Percentiles rank a stretch among this genome's conserved stretches.
Conservation (phyloP, 2,113 vertebrate genomes). For the Coptodon rendalli region DNA sequence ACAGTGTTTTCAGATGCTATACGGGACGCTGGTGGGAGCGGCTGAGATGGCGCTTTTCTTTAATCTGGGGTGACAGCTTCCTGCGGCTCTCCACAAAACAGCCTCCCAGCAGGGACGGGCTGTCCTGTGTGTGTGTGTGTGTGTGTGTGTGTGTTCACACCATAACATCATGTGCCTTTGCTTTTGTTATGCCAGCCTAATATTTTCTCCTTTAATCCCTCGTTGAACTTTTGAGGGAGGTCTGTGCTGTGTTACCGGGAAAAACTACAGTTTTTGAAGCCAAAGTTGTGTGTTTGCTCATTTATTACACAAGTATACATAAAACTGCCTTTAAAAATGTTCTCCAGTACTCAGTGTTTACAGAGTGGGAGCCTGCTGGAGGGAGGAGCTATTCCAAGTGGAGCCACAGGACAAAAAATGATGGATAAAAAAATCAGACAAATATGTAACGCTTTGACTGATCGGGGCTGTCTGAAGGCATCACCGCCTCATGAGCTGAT, state of each 20-base stretch:
- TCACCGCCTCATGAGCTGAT: background rate
- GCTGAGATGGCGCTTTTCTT: background rate
- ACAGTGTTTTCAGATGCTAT: background rate
- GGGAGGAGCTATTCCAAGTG: background rate
- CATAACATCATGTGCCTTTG: background rate
- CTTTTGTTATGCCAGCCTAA: background rate
- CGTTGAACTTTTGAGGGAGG: background rate
- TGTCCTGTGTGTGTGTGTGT: background rate
- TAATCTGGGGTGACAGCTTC: background rate
- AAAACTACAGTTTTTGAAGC: background rate
- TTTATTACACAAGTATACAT: no score
- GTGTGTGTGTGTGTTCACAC: background rate
- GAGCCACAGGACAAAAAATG: background rate
- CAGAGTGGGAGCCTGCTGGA: background rate
- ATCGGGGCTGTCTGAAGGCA: background rate
- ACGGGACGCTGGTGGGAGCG: background rate
- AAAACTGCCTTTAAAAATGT: background rate
- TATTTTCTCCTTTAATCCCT: background rate
- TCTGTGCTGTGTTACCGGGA: background rate
- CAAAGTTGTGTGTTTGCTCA: background rate
- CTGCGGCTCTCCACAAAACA: background rate
- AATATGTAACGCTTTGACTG: background rate
- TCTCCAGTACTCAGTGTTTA: accelerated
- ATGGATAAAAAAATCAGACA: background rate
- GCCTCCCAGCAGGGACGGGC: background rate